Evolutionary conservation across 2,888 invertebrate species (phyloP).

Genomic region (Ophioninae sp.): DNA sequence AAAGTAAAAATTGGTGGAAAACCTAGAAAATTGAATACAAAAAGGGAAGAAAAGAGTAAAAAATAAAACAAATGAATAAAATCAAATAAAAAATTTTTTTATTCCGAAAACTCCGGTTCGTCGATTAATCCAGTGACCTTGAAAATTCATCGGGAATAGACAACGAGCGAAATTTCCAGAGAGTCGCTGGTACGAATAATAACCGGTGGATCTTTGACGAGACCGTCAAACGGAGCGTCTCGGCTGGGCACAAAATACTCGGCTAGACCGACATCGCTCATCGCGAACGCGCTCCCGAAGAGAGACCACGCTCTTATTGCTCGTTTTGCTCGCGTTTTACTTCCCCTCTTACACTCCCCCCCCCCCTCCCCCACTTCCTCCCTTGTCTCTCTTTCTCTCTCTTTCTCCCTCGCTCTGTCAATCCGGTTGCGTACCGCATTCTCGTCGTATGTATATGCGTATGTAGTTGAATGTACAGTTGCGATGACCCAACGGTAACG

Average conservation of each 20-base stretch:
- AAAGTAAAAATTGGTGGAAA: too few species aligned
- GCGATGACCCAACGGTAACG: constrained; percentile 68
- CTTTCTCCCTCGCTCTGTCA: constrained; percentile 38
- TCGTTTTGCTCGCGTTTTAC: constrained; percentile 17
- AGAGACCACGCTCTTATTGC: constrained; percentile 33
- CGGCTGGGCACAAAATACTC: constrained; percentile 2
- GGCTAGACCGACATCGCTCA: constrained; percentile 19
- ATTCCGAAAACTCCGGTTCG: neutral
- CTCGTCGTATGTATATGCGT: constrained; percentile 34
- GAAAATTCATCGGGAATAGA: neutral
- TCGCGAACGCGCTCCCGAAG: constrained; percentile 8
- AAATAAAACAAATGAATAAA: too few species aligned
- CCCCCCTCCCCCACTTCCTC: neutral
- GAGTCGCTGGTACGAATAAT: neutral
- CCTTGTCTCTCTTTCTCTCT: constrained; percentile 34
- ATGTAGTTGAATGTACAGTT: constrained; percentile 69
- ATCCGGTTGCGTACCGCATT: constrained; percentile 57
- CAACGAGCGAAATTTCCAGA: neutral
- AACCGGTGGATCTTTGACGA: neutral
- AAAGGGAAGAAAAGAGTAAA: too few species aligned
- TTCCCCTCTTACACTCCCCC: neutral
- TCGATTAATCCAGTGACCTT: neutral
- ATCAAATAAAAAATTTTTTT: too few species aligned
- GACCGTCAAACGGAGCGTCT: constrained; percentile 5
- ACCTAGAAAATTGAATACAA: too few species aligned